Conservation (phyloP, 2,888 invertebrate genomes). For the Adineta ricciae region DNA sequence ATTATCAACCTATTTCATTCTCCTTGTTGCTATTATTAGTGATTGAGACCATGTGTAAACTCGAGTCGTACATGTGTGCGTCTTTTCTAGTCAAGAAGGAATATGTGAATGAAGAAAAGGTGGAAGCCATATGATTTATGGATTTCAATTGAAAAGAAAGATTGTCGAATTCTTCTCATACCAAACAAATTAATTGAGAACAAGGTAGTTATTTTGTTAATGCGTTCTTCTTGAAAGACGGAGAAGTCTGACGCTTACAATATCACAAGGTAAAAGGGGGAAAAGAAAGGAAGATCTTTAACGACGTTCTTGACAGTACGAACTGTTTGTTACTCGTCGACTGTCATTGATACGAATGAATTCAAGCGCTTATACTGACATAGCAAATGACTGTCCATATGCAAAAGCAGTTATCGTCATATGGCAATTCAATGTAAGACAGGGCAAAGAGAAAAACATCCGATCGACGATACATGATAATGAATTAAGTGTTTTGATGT, state of each 20-base stretch:
- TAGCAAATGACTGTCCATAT: neutral
- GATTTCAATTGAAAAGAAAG: neutral
- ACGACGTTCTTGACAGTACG: too few species aligned
- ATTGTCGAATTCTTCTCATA: neutral
- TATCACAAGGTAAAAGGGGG: neutral
- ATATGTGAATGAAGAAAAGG: neutral
- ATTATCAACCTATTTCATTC: neutral
- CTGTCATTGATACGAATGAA: neutral
- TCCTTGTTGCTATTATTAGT: neutral
- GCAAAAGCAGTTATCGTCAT: neutral
- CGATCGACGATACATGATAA: neutral
- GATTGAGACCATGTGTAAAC: neutral
- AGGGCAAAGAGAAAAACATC: neutral
- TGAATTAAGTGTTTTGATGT: neutral
- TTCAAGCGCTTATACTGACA: neutral
- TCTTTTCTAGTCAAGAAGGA: neutral
- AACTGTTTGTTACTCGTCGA: neutral
- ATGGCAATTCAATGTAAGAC: neutral
- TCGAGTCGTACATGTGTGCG: neutral
- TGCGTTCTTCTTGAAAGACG: neutral
- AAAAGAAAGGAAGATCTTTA: neutral
- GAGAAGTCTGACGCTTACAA: neutral
- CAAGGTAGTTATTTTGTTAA: neutral
- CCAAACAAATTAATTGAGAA: neutral
- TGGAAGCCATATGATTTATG: neutral